Base-by-base conservation (phyloP, 1,140 invertebrate species). In the Pseudomyrmex concolor region DNA sequence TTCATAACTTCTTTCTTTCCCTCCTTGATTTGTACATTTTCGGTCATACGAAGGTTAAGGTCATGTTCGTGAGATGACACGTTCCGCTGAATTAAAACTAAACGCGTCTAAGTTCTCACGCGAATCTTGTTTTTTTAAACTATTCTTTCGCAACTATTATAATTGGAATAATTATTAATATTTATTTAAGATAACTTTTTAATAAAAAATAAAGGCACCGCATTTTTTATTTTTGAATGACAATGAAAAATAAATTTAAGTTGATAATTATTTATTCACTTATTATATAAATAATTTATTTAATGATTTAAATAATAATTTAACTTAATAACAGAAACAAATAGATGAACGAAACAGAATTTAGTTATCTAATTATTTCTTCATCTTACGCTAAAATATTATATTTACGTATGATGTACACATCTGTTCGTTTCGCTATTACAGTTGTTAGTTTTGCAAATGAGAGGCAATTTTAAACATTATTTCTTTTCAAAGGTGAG, bases 21-120 rank as follows among this genome's bases (percentile, higher is more conserved):
- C 8, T 67, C 71, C 13, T 17, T 43, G 45, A 48, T 60, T 83
- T 76, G 74, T 76, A 62, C 64, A 22, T 78, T 78, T 80, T 86
- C 66, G 86, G 19, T 57, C 50, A 59, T 51, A 62, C 22, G 80
- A 87, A 83, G 85, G 71, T 84, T 84, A 63, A 73, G 84, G 55
- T 59, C 72, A 55, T 78, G 48, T 51, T 67, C 43, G 70, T 48
- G 8, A 19, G 57, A 59, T 84, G 80, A 86, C 64, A 87, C 70
- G 63, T 54, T 83, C 85, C 54, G 59, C 60, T 12, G 45, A 54
- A 76, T 66, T 22, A 72, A 86, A 87, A 86, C 86, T 87, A 86
- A 54, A 63, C 22, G 10, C 15, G 3, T 25, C 34, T 13, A 34
- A 34, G 34, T 59, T 60, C 54, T 50, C n/a, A 5, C 7, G 19